Evolutionary conservation across 2,797 vertebrate genomes (phyloP).

Genomic region (Setipinna tenuifilis): DNA sequence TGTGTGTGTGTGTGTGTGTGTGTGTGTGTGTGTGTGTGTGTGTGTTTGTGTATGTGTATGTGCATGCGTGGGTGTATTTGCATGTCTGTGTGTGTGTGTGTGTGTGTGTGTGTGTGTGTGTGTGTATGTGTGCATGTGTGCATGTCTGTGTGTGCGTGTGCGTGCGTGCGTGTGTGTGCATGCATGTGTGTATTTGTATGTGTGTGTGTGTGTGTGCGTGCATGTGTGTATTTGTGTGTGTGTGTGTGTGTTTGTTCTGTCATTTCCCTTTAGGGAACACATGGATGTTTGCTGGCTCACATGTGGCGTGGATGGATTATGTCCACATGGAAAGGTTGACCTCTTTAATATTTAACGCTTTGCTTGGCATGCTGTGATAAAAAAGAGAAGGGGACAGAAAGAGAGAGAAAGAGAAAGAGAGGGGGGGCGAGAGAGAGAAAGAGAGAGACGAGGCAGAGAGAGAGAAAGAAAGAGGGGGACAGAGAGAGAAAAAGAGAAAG

Average conservation of each 20-base stretch:
- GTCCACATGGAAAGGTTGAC: constrained; percentile 25
- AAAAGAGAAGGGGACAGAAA: neutral
- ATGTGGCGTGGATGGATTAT: neutral
- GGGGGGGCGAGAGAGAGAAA: neutral
- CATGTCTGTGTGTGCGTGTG: neutral
- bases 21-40: too few species aligned
- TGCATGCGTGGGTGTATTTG: neutral
- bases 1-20: too few species aligned
- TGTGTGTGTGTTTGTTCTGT: neutral
- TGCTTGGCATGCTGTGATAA: constrained; percentile 39
- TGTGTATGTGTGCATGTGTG: neutral
- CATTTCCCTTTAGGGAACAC: neutral
- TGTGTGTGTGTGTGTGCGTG: neutral
- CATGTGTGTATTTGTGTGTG: neutral
- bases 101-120: neutral
- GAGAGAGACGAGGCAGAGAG: constrained; percentile 19
- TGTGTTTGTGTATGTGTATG: neutral
- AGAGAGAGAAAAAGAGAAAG: neutral
- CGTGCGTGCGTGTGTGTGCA: neutral
- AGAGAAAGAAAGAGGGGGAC: constrained; percentile 6
- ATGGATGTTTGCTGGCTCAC: constrained; percentile 14
- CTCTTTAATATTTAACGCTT: constrained; percentile 27
- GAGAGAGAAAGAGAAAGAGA: constrained; percentile 29
- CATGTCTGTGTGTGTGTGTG: neutral
- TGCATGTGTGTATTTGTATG: neutral